Conservation (phyloP, 2,113 vertebrate genomes). For the Nothoprocta pentlandii region DNA sequence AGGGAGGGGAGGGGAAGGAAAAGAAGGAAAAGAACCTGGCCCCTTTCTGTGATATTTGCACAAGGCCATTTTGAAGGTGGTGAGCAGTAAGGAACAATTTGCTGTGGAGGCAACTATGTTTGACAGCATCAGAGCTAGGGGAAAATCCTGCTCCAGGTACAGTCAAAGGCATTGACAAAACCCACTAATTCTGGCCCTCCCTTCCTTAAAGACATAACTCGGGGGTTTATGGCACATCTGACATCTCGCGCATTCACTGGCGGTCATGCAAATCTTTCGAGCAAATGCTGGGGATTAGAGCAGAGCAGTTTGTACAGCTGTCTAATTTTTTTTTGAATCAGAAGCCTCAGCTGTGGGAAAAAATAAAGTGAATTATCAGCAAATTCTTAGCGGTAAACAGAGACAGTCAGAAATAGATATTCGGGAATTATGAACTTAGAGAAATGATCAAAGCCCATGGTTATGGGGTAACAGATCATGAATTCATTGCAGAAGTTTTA, state of each 20-base stretch:
- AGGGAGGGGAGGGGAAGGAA: too few species aligned
- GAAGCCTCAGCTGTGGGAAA: constrained; percentile 11
- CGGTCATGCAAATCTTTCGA: neutral
- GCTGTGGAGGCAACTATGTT: neutral
- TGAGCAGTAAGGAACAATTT: neutral
- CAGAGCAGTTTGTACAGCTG: constrained; percentile 57
- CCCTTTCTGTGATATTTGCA: neutral
- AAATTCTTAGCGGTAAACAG: neutral
- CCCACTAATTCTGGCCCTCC: neutral
- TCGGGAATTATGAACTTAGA: neutral
- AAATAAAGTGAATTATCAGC: constrained; percentile 30
- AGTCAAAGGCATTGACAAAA: neutral
- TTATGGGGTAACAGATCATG: neutral
- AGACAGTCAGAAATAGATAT: neutral
- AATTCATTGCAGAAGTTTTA: neutral
- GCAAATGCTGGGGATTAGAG: constrained; percentile 31
- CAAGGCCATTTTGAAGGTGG: neutral
- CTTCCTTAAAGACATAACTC: neutral
- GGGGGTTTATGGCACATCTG: neutral
- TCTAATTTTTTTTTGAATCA: constrained; percentile 28
- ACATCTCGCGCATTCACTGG: neutral
- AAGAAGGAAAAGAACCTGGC: neutral
- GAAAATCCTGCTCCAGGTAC: neutral
- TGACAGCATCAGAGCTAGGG: neutral
- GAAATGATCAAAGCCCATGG: neutral